Evolutionary conservation across 2,888 invertebrate genomes (phyloP).

Genomic region (Phaedon cochleariae): DNA sequence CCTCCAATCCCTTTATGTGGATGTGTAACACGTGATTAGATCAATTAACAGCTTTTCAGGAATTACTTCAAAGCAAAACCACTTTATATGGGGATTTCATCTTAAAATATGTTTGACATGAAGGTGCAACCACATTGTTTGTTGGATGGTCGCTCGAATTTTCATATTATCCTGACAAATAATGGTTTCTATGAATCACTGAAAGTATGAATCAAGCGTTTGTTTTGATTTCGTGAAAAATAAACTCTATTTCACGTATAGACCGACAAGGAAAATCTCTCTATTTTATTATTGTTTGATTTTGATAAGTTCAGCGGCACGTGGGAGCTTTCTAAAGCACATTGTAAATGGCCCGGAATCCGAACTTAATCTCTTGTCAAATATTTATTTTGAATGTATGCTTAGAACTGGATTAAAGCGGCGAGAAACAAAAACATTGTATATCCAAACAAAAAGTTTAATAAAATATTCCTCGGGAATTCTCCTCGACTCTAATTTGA

Average conservation of each 20-base stretch:
- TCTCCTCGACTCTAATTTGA: no score
- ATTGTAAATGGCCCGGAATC: neutral
- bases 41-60: no score
- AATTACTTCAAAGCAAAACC: no score
- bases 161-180: neutral
- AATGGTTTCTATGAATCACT: neutral
- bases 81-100: no score
- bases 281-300: slow-evolving; percentile 24
- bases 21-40: no score
- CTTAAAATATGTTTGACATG: no score
- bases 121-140: no score
- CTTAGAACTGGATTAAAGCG: slow-evolving; percentile 9
- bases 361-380: slow-evolving; percentile 11
- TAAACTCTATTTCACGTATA: neutral
- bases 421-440: neutral
- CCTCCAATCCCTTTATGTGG: no score
- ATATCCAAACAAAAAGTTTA: neutral
- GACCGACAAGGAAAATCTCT: neutral
- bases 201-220: neutral
- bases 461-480: no score
- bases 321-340: slow-evolving; percentile 20
- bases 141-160: no score
- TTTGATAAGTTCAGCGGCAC: slow-evolving; percentile 25
- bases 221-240: neutral
- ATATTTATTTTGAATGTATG: slow-evolving; percentile 18